Evolutionary conservation across 2,888 invertebrate species (phyloP), one percentile per base, ranked within the genome.

Genomic region (Protophormia terraenovae): DNA sequence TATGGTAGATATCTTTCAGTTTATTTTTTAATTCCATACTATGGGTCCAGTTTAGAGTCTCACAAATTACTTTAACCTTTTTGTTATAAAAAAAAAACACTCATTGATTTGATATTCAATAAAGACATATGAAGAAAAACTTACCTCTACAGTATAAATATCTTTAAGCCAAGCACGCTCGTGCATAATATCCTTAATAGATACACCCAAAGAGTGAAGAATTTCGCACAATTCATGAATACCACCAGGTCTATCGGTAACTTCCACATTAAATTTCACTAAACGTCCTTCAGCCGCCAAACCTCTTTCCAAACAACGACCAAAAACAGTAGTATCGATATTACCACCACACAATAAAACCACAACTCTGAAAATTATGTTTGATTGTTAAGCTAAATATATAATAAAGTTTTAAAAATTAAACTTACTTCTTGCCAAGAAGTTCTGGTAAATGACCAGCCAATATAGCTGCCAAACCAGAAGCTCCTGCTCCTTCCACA

Each of bases 111-210:
- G 7, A 24, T n/a, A 35, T 24, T 10, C 0, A 32, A n/a, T 10
- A 35, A 10, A n/a, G 24, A 53, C 0, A 1, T 12, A 14, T 5
- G 29, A 41, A 10, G 16, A 16, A 29, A 94, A 93, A 94, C 64
- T 88, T 89, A 94, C 95, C 91, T 95, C 94, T 22, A 96, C 96
- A 87, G 95, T 95, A 91, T 98, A 98, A 64, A 99, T 96, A 91
- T 99, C 98, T 82, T 95, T 95, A 14, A 98, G 95, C 98, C 98
- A 98, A 1, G 98, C 98, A 75, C 98, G 94, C 91, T 99, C 98
- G 91, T 99, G 98, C 93, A 97, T 96, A 82, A 99, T 98, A 90
- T 98, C 98, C 92, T 98, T 99, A 87, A 99, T 97, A 47, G 96
- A 96, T 14, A 97, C 97, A 0, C 97, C 97, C 35, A 96, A 94